Percentiles rank a stretch among this genome's conserved stretches.
Evolutionary conservation across 2,797 vertebrate species (phyloP).

Genomic region (Argentina silus): DNA sequence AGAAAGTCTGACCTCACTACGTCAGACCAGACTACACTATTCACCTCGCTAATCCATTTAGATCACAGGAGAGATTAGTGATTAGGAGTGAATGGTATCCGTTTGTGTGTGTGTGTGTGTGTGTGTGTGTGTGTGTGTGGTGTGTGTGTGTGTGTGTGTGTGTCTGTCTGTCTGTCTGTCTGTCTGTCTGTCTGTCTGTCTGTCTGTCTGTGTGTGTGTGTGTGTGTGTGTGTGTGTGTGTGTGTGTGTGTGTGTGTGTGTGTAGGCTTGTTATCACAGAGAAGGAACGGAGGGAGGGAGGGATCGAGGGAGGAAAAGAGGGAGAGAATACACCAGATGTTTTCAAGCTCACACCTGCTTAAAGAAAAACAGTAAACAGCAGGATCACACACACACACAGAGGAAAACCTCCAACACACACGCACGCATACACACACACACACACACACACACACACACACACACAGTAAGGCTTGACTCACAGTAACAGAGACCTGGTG

Average conservation of each 20-base stretch:
- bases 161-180: conserved; percentile 1
- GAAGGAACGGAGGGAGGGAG: neutral
- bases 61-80: neutral
- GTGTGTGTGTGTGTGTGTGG: conserved; percentile 11
- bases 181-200: conserved; percentile 5
- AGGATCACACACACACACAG: neutral
- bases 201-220: neutral
- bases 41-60: neutral
- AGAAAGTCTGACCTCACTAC: neutral
- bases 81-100: too few species aligned
- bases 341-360: conserved; percentile 7
- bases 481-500: neutral
- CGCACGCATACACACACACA: conserved; percentile 2
- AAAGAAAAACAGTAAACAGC: conserved; percentile 3
- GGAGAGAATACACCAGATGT: neutral
- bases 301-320: neutral
- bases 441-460: neutral
- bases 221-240: neutral
- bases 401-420: too few species aligned
- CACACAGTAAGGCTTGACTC: neutral
- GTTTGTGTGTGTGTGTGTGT: conserved; percentile 7
- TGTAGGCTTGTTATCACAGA: too few species aligned
- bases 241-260: neutral
- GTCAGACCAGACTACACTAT: neutral
- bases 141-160: conserved; percentile 15